Percentiles rank a stretch among this genome's conserved stretches.
Conservation (phyloP, 2,797 vertebrate species). For the Scomberomorus guttatus region DNA sequence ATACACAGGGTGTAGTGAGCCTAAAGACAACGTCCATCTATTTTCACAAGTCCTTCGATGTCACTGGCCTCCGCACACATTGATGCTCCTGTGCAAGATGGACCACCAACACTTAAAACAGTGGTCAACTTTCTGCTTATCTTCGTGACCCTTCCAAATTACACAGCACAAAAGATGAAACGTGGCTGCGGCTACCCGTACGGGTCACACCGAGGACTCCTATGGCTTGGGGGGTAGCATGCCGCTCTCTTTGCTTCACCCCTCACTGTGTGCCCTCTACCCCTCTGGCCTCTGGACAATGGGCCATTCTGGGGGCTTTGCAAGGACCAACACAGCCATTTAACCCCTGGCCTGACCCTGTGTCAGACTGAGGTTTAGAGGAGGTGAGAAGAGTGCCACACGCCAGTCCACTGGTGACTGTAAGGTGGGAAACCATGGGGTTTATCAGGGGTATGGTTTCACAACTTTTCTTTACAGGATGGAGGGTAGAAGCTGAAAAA, state of each 20-base stretch:
- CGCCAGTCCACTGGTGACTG: constrained; percentile 51
- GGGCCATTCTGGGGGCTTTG: constrained; percentile 77
- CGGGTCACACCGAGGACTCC: constrained; percentile 81
- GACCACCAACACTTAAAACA: constrained; percentile 78
- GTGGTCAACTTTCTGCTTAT: constrained; percentile 77
- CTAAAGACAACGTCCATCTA: constrained; percentile 73
- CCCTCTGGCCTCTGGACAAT: constrained; percentile 80
- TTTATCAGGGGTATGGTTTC: constrained; percentile 46
- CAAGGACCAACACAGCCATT: constrained; percentile 79
- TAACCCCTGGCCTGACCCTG: constrained; percentile 85
- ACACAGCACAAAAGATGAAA: constrained; percentile 81
- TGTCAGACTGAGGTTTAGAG: constrained; percentile 76
- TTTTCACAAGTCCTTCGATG: constrained; percentile 76
- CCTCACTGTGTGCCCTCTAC: constrained; percentile 71
- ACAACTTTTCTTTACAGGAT: constrained; percentile 38
- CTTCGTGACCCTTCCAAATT: constrained; percentile 78
- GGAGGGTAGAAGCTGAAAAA: constrained; percentile 7
- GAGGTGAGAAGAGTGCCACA: constrained; percentile 77
- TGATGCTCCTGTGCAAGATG: constrained; percentile 25
- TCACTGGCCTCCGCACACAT: constrained; percentile 65
- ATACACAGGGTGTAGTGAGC: constrained; percentile 60
- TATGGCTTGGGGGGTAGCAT: constrained; percentile 71
- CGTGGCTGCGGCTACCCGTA: constrained; percentile 42
- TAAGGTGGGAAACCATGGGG: constrained; percentile 47
- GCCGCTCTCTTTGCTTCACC: constrained; percentile 65